phyloP scores from a whole-genome alignment of 2,113 vertebrate species.

The Hystrix cristata region DNA sequence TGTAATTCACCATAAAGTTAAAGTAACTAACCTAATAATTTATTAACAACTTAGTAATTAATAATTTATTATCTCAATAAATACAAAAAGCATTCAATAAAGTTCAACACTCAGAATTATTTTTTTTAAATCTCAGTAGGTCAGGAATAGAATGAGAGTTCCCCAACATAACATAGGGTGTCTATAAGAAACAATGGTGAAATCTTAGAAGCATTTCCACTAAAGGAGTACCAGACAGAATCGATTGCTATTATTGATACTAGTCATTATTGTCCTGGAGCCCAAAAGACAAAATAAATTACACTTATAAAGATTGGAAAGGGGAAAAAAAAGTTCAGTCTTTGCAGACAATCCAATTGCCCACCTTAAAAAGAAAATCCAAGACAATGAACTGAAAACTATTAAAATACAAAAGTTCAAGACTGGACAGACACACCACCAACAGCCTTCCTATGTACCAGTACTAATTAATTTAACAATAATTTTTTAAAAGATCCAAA shows the following conservation, averaged over 20 bases:
- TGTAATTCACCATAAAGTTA: constrained; percentile 3
- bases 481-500: constrained; percentile 37
- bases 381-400: constrained; percentile 26
- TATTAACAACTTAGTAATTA: neutral
- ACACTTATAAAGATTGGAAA: neutral
- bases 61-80: constrained; percentile 6
- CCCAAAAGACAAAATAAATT: neutral
- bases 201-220: neutral
- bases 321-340: neutral
- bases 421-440: neutral
- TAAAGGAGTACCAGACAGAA: neutral
- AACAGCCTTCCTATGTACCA: neutral
- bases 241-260: neutral
- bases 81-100: constrained; percentile 47
- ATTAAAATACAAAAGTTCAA: constrained; percentile 20
- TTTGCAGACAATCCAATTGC: neutral
- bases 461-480: constrained; percentile 6
- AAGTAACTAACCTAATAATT: neutral
- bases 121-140: constrained; percentile 20
- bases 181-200: constrained; percentile 19
- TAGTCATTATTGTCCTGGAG: neutral
- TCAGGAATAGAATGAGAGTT: constrained; percentile 29
- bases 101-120: constrained; percentile 44
- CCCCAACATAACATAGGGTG: neutral
- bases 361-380: neutral